These are phyloP conservation scores for Cassiopea xamachana DNA, from an alignment of 30 jellyfish, hydroid and myxozoan species.

Conservation along the genomic window DNA sequence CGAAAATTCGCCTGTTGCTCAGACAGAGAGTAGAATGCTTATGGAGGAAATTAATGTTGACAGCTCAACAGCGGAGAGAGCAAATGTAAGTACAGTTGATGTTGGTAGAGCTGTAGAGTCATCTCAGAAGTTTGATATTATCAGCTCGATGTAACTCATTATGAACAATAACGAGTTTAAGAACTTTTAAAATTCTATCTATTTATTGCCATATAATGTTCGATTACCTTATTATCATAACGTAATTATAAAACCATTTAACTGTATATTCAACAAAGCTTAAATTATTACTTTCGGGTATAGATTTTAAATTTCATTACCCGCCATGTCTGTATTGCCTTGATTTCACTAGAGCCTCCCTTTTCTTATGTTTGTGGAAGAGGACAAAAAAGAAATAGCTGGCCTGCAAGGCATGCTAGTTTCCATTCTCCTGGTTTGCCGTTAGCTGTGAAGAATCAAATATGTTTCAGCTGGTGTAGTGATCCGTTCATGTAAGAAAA, in stretches of 20 bases:
- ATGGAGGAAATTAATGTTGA: not conserved
- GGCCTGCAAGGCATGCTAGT: no score
- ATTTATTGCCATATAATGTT: constrained; percentile 56
- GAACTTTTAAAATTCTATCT: constrained; percentile 38
- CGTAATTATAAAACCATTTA: constrained; percentile 45
- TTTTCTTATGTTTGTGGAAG: not conserved
- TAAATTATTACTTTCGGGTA: constrained; percentile 66
- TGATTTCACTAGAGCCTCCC: not conserved
- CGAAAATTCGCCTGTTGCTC: not conserved
- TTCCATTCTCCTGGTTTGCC: no score
- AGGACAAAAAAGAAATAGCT: no score
- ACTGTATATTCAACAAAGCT: constrained; percentile 72
- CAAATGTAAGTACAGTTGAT: constrained; percentile 42
- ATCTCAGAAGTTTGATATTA: constrained; percentile 35
- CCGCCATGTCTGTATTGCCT: not conserved
- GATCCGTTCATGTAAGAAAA: no score
- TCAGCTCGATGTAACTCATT: constrained; percentile 36
- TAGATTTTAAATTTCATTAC: constrained; percentile 19
- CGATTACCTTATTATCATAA: constrained; percentile 27
- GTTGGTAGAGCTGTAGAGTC: constrained; percentile 1
- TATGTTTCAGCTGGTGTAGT: no score
- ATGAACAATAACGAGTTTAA: constrained; percentile 4
- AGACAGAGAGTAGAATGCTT: not conserved
- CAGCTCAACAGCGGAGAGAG: not conserved
- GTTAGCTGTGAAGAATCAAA: no score